Base-by-base conservation (phyloP, 2,888 invertebrate species). In the Meiosimyza decipiens region DNA sequence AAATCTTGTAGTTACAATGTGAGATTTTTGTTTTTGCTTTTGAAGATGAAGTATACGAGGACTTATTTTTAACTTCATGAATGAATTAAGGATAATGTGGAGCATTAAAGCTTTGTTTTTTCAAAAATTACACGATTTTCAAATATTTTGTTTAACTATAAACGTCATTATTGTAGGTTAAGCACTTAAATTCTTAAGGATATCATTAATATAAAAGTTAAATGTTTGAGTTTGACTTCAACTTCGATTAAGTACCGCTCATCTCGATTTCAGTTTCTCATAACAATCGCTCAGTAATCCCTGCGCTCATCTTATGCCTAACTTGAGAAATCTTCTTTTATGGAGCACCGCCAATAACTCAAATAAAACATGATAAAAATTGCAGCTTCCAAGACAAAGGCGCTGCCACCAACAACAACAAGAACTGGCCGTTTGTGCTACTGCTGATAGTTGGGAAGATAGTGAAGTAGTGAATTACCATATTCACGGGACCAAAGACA, bases 381-480 rank as follows among this genome's bases (percentile, higher is more conserved):
- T 49, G 50, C 52, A 66, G 54, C 66, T 54, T 54, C 66, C 33
- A 52, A 40, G 47, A 63, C 63, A 63, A 63, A 63, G 47, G 63
- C 15, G 6, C 47, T 63, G 57, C 57, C 22, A 57, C 18, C 57
- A 40, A 40, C 40, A 57, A 57, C 57, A 28, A 15, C 22, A 22
- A 13, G 18, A n/a, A 12, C 18, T 16, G 18, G 57, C 57, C 22
- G 54, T 54, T 54, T 28, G n/a, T 18, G 57, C 28, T 57, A 11
- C 12, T 57, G 57, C 9, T 57, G 57, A 57, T 57, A 57, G 22
- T 57, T 57, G 33, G n/a, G 28, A 3, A n/a, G 40, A 63, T 63
- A 63, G 50, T 67, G 18, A 18, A 47, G 47, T 18, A 60, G 59
- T 18, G 47, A 70, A 70, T 70, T 70, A 70, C 54, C 70, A 70